These are phyloP conservation scores for Calidris pugnax DNA, from an alignment of 2,113 vertebrate species.

Conservation along the genomic window DNA sequence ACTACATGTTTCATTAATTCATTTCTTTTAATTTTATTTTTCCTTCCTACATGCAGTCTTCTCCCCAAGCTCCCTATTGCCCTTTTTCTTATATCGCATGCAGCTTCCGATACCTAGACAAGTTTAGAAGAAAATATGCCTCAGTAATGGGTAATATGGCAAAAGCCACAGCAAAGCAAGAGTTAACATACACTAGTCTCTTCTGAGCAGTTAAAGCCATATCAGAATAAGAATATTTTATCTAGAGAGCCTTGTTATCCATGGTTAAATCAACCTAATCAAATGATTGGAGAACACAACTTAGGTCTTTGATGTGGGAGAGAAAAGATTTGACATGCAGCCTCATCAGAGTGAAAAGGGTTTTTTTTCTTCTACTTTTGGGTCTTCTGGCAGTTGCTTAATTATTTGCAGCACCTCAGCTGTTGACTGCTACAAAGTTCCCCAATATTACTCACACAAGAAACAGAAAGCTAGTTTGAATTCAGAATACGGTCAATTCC, in stretches of 20 bases:
- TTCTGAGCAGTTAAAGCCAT: background rate
- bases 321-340: background rate
- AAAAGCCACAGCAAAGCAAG: background rate
- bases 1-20: background rate
- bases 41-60: background rate
- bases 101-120: background rate
- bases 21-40: background rate
- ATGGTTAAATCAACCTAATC: background rate
- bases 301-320: background rate
- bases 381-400: background rate
- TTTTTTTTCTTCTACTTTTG: background rate
- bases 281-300: background rate
- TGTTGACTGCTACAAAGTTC: background rate
- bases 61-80: background rate
- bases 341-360: background rate
- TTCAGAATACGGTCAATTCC: background rate
- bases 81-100: background rate
- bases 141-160: background rate
- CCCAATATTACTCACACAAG: background rate
- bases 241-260: background rate
- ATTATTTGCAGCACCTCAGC: background rate
- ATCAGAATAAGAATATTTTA: background rate
- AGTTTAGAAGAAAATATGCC: background rate
- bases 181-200: background rate
- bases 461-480: background rate